Evolutionary conservation across 2,888 invertebrate genomes (phyloP), one percentile per base, ranked within the genome.

Genomic region (Caenorhabditis auriculariae): DNA sequence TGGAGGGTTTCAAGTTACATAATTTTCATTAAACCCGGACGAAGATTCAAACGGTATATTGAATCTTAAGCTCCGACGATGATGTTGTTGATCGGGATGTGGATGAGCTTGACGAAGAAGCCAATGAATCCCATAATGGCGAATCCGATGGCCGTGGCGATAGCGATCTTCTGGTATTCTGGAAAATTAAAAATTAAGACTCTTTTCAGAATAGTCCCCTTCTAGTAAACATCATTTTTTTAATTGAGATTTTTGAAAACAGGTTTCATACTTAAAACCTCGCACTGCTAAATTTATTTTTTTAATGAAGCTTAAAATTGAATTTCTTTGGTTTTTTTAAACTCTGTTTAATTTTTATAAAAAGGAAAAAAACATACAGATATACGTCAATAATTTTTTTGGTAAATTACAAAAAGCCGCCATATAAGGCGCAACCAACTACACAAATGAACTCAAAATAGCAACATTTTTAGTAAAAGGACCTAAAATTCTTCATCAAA

Each of bases 41-140:
- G 35, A 35, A 35, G n/a, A 15, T 12, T 35, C n/a, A 15, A 35
- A 9, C 35, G 9, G 1, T 12, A 35, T 15, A 15, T 3, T 23
- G 39, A 27, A 24, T n/a, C n/a, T 66, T 72, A 72, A 38, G 66
- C 84, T 81, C 83, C 84, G 82, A 85, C 85, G 80, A 85, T 85
- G 80, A 85, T 85, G 81, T 85, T 85, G 80, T 85, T 85, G 82
- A 98, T 98, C 71, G 98, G 98, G 84, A 98, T 98, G 85, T 98
- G 98, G 85, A 98, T 98, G 76, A 98, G 87, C 86, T 99, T 99
- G 35, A 98, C 98, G 80, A 98, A 98, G 87, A 98, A 98, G 78
- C 98, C 98, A 83, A 98, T 98, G 86, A 98, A 98, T 55, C 98
- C 98, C 98, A 98, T 98, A 84, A 98, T 95, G 84, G 93, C 94